These are phyloP conservation scores for Chrysoperla carnea DNA, from an alignment of 1,140 invertebrate genomes.

Conservation along the genomic window DNA sequence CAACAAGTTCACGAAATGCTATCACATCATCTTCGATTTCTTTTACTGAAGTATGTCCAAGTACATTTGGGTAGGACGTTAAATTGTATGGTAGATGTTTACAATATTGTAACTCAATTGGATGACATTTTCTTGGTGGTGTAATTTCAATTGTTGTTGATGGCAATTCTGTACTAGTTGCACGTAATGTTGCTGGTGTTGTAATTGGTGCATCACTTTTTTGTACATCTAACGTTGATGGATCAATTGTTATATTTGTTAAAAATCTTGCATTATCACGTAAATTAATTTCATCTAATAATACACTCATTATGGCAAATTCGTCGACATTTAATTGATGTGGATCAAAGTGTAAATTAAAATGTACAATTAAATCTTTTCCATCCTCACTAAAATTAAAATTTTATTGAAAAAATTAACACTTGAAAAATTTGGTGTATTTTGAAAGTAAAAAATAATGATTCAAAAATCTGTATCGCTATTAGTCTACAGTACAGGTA, in stretches of 20 bases:
- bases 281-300: constrained; percentile 32
- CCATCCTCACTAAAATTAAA: constrained; percentile 33
- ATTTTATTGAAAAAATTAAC: too few species aligned
- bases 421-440: neutral
- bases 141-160: constrained; percentile 27
- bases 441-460: neutral
- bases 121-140: constrained; percentile 44
- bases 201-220: constrained; percentile 35
- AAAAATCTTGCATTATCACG: constrained; percentile 31
- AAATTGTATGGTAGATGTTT: constrained; percentile 53
- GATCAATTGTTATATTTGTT: constrained; percentile 42
- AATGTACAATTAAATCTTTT: constrained; percentile 49
- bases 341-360: constrained; percentile 51
- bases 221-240: constrained; percentile 43
- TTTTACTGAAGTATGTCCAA: constrained; percentile 40
- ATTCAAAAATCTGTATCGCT: neutral
- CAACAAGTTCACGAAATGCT: constrained; percentile 65
- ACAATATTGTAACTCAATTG: constrained; percentile 50
- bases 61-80: constrained; percentile 69
- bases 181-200: constrained; percentile 29
- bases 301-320: constrained; percentile 26
- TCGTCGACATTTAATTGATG: constrained; percentile 31
- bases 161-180: constrained; percentile 16
- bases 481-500: too few species aligned
- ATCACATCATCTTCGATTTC: constrained; percentile 62